These are phyloP conservation scores for Cyprinodon brontotheroides DNA, from an alignment of 2,113 vertebrate genomes.

Conservation along the genomic window DNA sequence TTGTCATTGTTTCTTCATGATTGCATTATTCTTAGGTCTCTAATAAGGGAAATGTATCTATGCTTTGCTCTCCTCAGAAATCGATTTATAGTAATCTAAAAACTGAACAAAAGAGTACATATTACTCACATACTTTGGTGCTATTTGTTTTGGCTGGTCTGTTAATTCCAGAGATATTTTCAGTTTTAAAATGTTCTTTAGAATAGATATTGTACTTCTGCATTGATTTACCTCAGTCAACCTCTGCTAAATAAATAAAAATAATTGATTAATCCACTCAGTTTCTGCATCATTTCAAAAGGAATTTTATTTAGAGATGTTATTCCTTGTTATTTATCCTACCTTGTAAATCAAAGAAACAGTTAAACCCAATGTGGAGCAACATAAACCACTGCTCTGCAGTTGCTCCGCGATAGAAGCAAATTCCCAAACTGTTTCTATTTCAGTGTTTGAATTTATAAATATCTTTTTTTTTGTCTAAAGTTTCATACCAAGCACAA, in stretches of 20 bases:
- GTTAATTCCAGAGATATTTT: not conserved
- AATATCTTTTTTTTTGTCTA: slow-evolving; percentile 37
- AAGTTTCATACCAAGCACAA: slow-evolving; percentile 36
- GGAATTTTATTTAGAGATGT: not conserved
- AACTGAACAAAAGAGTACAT: not conserved
- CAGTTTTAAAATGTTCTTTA: not conserved
- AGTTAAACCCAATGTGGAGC: no score
- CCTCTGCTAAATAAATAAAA: not conserved
- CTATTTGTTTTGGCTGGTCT: no score
- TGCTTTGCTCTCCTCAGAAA: not conserved
- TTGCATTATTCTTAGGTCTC: not conserved
- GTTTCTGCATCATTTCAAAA: not conserved
- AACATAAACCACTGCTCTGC: no score
- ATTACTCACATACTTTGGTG: not conserved
- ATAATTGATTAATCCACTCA: not conserved
- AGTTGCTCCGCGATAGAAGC: not conserved
- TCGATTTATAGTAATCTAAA: not conserved
- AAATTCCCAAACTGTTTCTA: slow-evolving; percentile 5
- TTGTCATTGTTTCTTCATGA: no score
- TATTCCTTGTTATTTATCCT: not conserved
- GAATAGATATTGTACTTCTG: not conserved
- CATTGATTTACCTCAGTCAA: not conserved
- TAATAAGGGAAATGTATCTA: not conserved
- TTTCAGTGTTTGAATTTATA: slow-evolving; percentile 27
- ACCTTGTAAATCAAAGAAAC: no score